A percentile compares a stretch with the other conserved stretches of the same genome.
phyloP scores from a whole-genome alignment of 1,140 invertebrate genomes.

The Drosophila elegans region DNA sequence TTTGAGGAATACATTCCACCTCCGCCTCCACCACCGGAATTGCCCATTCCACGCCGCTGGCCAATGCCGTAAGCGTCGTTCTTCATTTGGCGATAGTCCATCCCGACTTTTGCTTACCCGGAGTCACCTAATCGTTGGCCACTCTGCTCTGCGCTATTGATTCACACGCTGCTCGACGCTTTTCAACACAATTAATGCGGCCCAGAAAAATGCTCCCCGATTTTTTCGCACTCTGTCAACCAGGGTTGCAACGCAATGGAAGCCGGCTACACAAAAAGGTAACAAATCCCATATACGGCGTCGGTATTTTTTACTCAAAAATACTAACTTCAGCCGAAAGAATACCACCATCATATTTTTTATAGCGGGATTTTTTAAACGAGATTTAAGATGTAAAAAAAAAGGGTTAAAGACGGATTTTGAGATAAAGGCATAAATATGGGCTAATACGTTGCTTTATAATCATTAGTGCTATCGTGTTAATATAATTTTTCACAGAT shows the following conservation, averaged over 20 bases:
- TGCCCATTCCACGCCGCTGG: slow-evolving; percentile 49
- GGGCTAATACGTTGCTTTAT: too few species aligned
- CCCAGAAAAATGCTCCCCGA: slow-evolving; percentile 16
- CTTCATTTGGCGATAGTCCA: slow-evolving; percentile 49
- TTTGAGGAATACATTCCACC: slow-evolving; percentile 19
- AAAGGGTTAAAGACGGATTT: too few species aligned
- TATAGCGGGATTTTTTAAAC: too few species aligned
- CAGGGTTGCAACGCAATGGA: slow-evolving; percentile 32
- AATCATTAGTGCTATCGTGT: too few species aligned
- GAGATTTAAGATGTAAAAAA: too few species aligned
- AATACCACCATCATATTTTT: neutral
- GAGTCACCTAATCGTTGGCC: neutral
- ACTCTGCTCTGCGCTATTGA: neutral
- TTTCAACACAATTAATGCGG: neutral
- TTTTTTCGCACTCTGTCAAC: slow-evolving; percentile 28
- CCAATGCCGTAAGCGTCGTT: slow-evolving; percentile 63
- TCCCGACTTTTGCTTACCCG: slow-evolving; percentile 13
- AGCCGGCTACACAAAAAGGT: slow-evolving; percentile 19
- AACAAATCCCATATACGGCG: neutral
- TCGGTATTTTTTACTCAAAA: neutral
- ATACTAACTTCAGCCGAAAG: too few species aligned
- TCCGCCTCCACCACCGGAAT: slow-evolving; percentile 1
- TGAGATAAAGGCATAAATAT: too few species aligned
- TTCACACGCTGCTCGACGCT: neutral
- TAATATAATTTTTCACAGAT: too few species aligned